Base-by-base conservation (phyloP, 2,888 invertebrate species). In the Lithodes maja region DNA sequence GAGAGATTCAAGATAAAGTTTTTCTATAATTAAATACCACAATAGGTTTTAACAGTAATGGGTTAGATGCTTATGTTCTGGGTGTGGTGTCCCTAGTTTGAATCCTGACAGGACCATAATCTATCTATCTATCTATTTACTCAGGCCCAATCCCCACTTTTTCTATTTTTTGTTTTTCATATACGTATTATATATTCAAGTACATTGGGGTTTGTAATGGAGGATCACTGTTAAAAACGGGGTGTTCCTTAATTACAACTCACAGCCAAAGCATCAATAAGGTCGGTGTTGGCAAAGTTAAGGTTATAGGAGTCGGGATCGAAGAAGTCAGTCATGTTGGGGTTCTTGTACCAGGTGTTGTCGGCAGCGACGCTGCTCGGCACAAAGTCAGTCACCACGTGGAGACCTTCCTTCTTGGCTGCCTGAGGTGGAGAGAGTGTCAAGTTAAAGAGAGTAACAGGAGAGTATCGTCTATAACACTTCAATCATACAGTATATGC, bases 301-400 rank as follows among this genome's bases (percentile, higher is more conserved):
- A 90, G 77, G 1, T 68, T 54, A 0, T 17, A 7, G 17, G 83
- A 80, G 12, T 15, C 49, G 7, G 74, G 85, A 9, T 83, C 78
- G 33, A 88, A 79, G 61, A 85, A 88, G 81, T 79, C 71, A 55
- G 83, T 69, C 53, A 85, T 68, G 85, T 54, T 85, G 0, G 52
- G 52, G 71, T 90, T 86, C 54, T 50, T 50, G 50, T 33, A 55
- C 89, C 89, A 89, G 15, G 9, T 49, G 79, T 91, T 86, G 75
- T 33, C 77, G 3, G n/a, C 5, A 33, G 2, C 33, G 54, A 91
- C 89, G 1, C 69, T 50, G 1, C 55, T 74, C 1, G 83, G 75
- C 71, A 91, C 85, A 9, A 86, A 91, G 91, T 91, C 91, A 54
- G 91, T 91, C 71, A 91, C 89, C 7, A 88, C 74, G 55, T 84